Evolutionary conservation across 1,140 invertebrate genomes (phyloP), one percentile per base, ranked within the genome.

Genomic region (Hypsibius dujardini): DNA sequence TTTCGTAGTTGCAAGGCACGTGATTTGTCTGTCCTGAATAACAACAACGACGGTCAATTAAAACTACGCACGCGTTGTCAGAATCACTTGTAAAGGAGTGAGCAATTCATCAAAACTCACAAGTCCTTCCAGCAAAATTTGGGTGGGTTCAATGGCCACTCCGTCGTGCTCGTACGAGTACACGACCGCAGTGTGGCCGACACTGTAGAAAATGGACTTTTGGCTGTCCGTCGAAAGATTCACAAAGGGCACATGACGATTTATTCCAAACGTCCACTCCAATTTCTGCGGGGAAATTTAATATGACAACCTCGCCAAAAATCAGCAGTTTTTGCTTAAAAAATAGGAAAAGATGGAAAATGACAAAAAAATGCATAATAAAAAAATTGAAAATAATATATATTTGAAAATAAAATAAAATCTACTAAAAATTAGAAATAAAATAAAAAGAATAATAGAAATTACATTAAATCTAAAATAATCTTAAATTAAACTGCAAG

Each of bases 1-100:
- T n/a, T n/a, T n/a, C n/a, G n/a, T n/a, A n/a, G 50, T 56, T 7
- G 50, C 50, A 7, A 56, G 7, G 50, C 50, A 56, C 50, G 50
- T 56, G 7, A 56, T 56, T 56, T 56, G 50, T 56, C 50, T 56
- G 50, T n/a, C n/a, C 50, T 56, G n/a, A 56, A 56, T n/a, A 56
- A n/a, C 7, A 56, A 56, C 50, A 56, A 56, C 7, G 7, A 7
- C 50, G n/a, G 50, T 56, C 50, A 7, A n/a, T 7, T 7, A 56
- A 56, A 56, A 56, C 50, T 7, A 56, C n/a, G 7, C n/a, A 56
- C 7, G 7, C 7, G n/a, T 56, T 7, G n/a, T 56, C 7, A 56
- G 7, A n/a, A n/a, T 7, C 7, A 56, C 7, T 56, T 7, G n/a
- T 7, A 7, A 56, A 56, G 50, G n/a, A 56, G n/a, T 7, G 50